A percentile compares a stretch with the other conserved stretches of the same genome.
Evolutionary conservation across 1,140 invertebrate genomes (phyloP).

Genomic region (Berghia stephanieae): DNA sequence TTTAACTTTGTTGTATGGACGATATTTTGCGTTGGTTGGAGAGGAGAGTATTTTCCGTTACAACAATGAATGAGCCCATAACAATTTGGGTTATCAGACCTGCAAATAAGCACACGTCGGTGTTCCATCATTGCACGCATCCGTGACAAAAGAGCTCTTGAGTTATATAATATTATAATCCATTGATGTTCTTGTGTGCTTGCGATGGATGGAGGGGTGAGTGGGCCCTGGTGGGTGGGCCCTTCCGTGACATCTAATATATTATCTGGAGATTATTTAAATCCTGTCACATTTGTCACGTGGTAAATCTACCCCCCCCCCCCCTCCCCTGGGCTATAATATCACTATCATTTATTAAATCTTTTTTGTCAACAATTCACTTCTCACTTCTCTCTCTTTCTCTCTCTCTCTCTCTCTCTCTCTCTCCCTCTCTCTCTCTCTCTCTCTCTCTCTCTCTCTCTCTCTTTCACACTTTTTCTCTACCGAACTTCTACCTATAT

Average conservation of each 20-base stretch:
- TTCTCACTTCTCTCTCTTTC: no score
- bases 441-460: background rate
- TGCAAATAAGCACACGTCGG: no score
- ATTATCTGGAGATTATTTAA: constrained; percentile 5
- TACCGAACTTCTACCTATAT: no score
- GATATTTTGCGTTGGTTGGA: background rate
- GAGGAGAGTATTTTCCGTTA: no score
- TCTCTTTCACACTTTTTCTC: background rate
- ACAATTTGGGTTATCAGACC: no score
- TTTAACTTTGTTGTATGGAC: no score
- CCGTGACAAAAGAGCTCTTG: background rate
- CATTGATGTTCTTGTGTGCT: background rate
- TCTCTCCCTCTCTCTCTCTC: background rate
- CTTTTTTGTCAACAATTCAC: background rate
- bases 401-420: background rate
- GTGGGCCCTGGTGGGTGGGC: background rate
- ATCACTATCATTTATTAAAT: background rate
- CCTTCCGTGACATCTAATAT: background rate
- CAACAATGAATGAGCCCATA: no score
- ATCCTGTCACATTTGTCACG: background rate
- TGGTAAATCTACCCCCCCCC: background rate
- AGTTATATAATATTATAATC: background rate
- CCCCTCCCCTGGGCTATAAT: background rate
- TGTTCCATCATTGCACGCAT: no score
- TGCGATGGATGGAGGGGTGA: background rate